phyloP scores from a whole-genome alignment of 2,888 invertebrate genomes.

The Phaonia tiefii region DNA sequence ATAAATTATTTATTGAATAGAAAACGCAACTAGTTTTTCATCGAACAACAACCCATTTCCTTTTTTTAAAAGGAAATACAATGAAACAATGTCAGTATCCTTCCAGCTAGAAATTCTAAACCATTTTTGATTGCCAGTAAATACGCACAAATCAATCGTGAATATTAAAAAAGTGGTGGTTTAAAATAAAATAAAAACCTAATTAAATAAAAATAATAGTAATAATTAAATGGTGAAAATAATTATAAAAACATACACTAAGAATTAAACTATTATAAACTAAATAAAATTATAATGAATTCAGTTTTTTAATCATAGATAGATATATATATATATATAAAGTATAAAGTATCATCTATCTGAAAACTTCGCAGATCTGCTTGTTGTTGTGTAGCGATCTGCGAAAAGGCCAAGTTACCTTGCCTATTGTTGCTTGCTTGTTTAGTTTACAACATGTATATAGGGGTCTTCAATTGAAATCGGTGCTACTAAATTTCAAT shows the following conservation, averaged over 20 bases:
- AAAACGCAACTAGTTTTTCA: too few relatives aligned
- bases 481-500: slow-evolving; percentile 41
- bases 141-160: not conserved
- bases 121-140: too few relatives aligned
- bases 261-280: slow-evolving; percentile 63
- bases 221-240: slow-evolving; percentile 69
- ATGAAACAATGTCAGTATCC: too few relatives aligned
- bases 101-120: too few relatives aligned
- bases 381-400: not conserved
- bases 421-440: slow-evolving; percentile 22
- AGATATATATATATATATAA: not conserved
- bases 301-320: slow-evolving; percentile 23
- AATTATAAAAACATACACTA: slow-evolving; percentile 50
- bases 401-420: slow-evolving; percentile 10
- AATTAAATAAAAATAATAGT: slow-evolving; percentile 69
- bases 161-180: slow-evolving; percentile 41
- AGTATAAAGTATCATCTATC: slow-evolving; percentile 22
- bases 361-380: slow-evolving; percentile 5
- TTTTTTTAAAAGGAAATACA: too few relatives aligned
- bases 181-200: slow-evolving; percentile 73
- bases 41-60: too few relatives aligned
- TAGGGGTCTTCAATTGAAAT: slow-evolving; percentile 37
- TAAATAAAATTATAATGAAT: slow-evolving; percentile 40
- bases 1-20: too few relatives aligned
- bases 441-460: slow-evolving; percentile 45